phyloP scores from a whole-genome alignment of 1,140 invertebrate genomes.

The Batillaria attramentaria region DNA sequence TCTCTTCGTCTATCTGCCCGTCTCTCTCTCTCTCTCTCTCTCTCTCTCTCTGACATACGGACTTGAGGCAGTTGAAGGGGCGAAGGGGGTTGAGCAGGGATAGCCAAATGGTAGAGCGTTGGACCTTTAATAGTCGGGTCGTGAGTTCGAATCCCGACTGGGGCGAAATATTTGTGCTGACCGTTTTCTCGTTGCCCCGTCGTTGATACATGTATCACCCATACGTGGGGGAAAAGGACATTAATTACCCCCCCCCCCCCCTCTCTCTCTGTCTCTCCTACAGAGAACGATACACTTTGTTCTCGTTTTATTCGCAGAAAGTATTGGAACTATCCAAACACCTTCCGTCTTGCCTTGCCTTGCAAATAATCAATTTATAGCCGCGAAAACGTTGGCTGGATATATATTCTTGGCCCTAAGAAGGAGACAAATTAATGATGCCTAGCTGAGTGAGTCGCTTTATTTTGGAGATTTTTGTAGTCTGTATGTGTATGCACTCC shows the following conservation, averaged over 20 bases:
- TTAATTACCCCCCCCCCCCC: too few species aligned
- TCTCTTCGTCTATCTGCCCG: constrained; percentile 1
- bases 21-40: neutral
- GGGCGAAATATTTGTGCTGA: too few species aligned
- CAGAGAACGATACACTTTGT: too few species aligned
- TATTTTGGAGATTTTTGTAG: neutral
- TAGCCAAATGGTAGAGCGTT: too few species aligned
- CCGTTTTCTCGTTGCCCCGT: neutral
- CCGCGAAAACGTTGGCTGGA: neutral
- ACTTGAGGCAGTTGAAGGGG: too few species aligned
- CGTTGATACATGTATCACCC: neutral
- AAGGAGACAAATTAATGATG: neutral
- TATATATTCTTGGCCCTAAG: neutral
- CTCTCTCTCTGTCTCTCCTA: too few species aligned
- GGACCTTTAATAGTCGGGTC: too few species aligned
- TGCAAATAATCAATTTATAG: neutral
- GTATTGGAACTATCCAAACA: too few species aligned
- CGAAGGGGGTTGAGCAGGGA: too few species aligned
- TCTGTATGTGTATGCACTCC: neutral
- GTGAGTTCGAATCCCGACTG: too few species aligned
- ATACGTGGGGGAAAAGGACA: neutral
- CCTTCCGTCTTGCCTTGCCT: neutral
- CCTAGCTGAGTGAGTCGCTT: neutral
- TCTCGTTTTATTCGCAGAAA: too few species aligned
- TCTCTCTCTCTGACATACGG: too few species aligned